Base-by-base conservation (phyloP, 30 jellyfish, hydroid and myxozoan genomes). In the Clytia hemisphaerica region DNA sequence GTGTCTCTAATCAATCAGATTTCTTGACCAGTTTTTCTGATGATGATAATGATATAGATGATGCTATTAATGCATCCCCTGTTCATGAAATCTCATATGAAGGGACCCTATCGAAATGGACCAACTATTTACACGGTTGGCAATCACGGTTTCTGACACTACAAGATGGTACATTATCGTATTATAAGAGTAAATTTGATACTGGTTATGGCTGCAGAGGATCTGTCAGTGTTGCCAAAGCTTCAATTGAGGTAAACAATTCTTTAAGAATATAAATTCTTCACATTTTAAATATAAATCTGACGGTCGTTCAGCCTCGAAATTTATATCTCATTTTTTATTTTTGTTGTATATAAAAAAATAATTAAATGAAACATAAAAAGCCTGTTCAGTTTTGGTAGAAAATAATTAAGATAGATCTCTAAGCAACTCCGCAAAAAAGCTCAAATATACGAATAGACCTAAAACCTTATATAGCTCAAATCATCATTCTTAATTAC, bases 41-140 rank as follows among this genome's bases (percentile, higher is more conserved):
- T 60, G 86, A 74, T 24, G 86, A 74, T 12, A 45, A 74, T 34
- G 86, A 74, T 50, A 31, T 74, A 24, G 54, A 37, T 58, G 83
- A 54, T n/a, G 86, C 42, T 15, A 44, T 48, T 4, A 37, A 42
- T 4, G 57, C 55, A 4, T 72, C 84, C 0, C 77, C 86, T 6
- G 45, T 38, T 18, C 48, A 58, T 21, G 86, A 74, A 22, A 60
- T 74, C 33, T 33, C 82, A 27, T 58, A 29, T 30, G 96, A 92
- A 42, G 99, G 99, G 53, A 73, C 78, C 10, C 74, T 92, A 32
- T 79, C 94, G 44, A 92, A 92, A 69, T 92, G 99, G 99, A 92
- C 99, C 4, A 92, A 92, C 76, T 92, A 92, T 67, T 58, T 83
- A 26, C 93, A 92, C 75, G 99, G 99, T 32, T 92, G 99, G 99